These are phyloP conservation scores for Scaptomyza cyrtandrae DNA, from an alignment of 2,888 invertebrate genomes.

Conservation along the genomic window DNA sequence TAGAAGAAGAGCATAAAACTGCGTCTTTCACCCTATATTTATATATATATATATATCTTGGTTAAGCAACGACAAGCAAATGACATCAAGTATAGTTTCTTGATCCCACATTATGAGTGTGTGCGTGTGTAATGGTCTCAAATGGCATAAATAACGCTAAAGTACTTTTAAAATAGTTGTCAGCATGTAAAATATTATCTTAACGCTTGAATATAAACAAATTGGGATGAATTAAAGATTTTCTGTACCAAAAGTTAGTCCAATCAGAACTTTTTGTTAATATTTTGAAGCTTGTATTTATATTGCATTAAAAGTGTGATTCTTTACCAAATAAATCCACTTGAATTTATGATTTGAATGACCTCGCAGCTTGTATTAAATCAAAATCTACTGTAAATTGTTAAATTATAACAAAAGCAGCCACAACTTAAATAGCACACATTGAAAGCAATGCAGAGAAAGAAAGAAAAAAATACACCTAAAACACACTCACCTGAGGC, in stretches of 20 bases:
- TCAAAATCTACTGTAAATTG: conserved; percentile 37
- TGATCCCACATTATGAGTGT: conserved; percentile 36
- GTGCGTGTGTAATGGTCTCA: conserved; percentile 34
- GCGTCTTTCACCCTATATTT: conserved; percentile 11
- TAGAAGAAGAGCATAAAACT: conserved; percentile 37
- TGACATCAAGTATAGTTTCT: conserved; percentile 43
- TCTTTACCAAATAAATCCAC: neutral
- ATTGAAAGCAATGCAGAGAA: conserved; percentile 1
- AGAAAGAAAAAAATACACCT: neutral
- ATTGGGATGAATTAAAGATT: too few relatives aligned
- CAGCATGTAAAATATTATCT: neutral
- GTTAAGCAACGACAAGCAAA: conserved; percentile 12
- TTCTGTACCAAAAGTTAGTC: too few relatives aligned
- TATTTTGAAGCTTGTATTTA: too few relatives aligned
- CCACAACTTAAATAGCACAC: conserved; percentile 16
- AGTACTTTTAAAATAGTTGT: neutral
- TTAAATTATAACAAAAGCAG: conserved; percentile 27
- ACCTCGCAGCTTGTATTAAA: conserved; percentile 27
- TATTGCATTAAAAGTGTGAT: too few relatives aligned
- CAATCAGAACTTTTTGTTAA: too few relatives aligned
- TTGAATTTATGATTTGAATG: conserved; percentile 13
- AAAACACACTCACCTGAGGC: conserved; percentile 72
- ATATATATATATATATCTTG: conserved; percentile 43
- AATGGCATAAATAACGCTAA: conserved; percentile 23
- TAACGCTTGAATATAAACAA: neutral